A percentile compares a stretch with the other conserved stretches of the same genome.
phyloP scores from a whole-genome alignment of 2,113 vertebrate genomes.

The Salvator merianae region DNA sequence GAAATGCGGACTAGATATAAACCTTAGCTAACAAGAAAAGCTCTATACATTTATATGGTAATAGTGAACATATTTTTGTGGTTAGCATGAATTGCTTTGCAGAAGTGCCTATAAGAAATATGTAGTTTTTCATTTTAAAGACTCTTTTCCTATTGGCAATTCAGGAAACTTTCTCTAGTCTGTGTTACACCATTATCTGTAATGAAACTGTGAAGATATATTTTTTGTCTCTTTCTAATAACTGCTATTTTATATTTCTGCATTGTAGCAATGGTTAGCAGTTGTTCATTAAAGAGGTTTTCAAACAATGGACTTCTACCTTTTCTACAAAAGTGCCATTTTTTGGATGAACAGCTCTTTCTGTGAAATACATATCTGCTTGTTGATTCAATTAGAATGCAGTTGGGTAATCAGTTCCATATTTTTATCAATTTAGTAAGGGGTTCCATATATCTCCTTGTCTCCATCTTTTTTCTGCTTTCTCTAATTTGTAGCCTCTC shows the following conservation, averaged over 20 bases:
- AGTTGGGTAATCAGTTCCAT: neutral
- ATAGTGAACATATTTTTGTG: slow-evolving; percentile 4
- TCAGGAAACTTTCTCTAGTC: neutral
- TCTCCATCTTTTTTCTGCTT: too few species aligned
- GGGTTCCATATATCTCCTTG: too few species aligned
- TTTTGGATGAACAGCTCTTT: neutral
- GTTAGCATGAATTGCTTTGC: slow-evolving; percentile 7
- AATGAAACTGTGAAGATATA: neutral
- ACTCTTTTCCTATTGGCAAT: neutral
- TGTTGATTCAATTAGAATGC: neutral
- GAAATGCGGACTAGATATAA: slow-evolving; percentile 2
- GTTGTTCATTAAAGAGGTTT: neutral
- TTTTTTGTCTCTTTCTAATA: neutral
- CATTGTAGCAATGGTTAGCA: slow-evolving; percentile 11
- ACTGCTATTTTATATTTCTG: neutral
- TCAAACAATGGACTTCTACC: neutral
- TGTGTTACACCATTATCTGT: neutral
- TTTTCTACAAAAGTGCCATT: neutral
- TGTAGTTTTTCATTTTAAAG: slow-evolving; percentile 19
- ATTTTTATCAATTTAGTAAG: too few species aligned
- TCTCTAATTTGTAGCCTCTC: too few species aligned
- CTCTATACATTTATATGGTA: neutral
- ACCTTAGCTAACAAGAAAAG: slow-evolving; percentile 4
- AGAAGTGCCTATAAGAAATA: slow-evolving; percentile 3
- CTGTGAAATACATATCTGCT: neutral